phyloP scores from a whole-genome alignment of 2,113 vertebrate species.

The Labeo catla region DNA sequence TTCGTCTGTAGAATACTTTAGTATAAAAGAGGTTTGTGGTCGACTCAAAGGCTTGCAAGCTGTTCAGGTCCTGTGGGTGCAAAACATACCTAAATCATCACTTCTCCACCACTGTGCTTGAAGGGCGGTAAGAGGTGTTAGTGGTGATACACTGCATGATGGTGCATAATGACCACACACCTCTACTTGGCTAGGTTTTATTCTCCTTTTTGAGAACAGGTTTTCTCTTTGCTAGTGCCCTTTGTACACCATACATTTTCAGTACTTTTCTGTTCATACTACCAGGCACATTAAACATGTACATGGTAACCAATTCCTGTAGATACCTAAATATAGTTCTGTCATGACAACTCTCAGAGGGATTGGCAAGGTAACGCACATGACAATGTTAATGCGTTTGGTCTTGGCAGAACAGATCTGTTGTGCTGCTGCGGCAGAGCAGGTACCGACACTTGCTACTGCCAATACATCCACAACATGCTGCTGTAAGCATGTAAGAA shows the following conservation, averaged over 20 bases:
- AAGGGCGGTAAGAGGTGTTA: neutral
- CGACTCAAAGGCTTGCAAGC: neutral
- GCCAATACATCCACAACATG: too few species aligned
- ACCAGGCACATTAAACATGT: neutral
- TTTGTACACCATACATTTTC: neutral
- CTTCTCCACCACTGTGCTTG: neutral
- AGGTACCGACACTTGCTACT: too few species aligned
- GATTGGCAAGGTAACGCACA: too few species aligned
- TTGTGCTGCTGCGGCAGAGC: too few species aligned
- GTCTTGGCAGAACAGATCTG: too few species aligned
- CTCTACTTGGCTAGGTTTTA: neutral
- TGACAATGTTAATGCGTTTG: too few species aligned
- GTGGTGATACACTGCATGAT: neutral
- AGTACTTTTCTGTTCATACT: neutral
- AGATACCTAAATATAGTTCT: neutral
- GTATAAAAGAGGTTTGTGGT: neutral
- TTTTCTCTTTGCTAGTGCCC: neutral
- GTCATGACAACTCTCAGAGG: too few species aligned
- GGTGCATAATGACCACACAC: neutral
- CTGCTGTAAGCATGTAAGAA: too few species aligned
- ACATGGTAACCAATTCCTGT: neutral
- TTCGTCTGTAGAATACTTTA: constrained; percentile 11
- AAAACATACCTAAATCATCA: constrained; percentile 15
- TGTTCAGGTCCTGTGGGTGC: neutral
- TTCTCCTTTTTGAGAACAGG: neutral